phyloP scores from a whole-genome alignment of 2,113 vertebrate species.

The Phylloscopus trochiloides region DNA sequence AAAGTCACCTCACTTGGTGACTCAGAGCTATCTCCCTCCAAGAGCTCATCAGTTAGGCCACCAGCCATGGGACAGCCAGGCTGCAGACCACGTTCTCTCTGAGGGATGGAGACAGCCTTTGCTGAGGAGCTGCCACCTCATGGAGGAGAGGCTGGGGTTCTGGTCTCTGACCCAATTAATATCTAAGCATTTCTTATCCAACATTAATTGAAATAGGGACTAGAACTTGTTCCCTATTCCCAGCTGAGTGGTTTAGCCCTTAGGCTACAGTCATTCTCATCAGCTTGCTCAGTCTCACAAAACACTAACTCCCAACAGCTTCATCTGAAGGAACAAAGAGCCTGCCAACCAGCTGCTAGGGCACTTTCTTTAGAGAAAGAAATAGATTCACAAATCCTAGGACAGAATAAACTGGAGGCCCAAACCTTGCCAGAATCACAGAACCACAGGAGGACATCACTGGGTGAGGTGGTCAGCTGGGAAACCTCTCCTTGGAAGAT shows the following conservation, averaged over 20 bases:
- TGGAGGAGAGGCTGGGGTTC: neutral
- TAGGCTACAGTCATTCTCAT: neutral
- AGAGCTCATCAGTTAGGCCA: neutral
- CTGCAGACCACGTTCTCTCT: fast-evolving
- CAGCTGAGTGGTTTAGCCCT: neutral
- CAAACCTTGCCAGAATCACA: neutral
- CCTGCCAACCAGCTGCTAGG: neutral
- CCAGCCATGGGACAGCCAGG: neutral
- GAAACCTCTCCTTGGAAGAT: neutral
- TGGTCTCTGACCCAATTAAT: neutral
- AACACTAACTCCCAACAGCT: neutral
- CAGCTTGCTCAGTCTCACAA: neutral
- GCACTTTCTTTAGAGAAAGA: neutral
- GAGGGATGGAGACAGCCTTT: neutral
- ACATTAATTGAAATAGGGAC: neutral
- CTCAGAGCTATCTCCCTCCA: neutral
- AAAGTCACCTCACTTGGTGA: neutral
- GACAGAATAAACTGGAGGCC: neutral
- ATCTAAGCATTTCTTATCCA: conserved; percentile 13
- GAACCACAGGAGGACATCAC: neutral
- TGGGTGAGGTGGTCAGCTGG: neutral
- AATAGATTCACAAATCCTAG: neutral
- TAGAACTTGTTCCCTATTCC: neutral
- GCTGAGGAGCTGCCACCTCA: neutral
- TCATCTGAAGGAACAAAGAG: neutral